Evolutionary conservation across 1,140 invertebrate genomes (phyloP).

Genomic region (Bombus waltoni): DNA sequence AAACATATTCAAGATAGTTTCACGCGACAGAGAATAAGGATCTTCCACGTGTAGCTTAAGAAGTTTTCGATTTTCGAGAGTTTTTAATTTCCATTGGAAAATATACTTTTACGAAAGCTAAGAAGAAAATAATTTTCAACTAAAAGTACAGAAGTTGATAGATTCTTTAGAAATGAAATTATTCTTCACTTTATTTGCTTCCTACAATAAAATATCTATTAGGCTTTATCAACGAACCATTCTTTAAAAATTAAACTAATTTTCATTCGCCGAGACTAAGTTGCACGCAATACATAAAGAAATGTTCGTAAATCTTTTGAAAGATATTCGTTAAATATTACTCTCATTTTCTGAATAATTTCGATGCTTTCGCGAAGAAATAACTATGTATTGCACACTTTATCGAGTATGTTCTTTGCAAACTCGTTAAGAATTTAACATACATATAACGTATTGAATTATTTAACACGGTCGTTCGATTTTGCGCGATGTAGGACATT

Average conservation of each 20-base stretch:
- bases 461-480: constrained; percentile 7
- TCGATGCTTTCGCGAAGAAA: too few species aligned
- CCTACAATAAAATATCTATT: background rate
- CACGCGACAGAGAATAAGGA: background rate
- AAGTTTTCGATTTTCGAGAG: background rate
- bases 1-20: constrained; percentile 15
- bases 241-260: too few species aligned
- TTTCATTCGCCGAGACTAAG: too few species aligned
- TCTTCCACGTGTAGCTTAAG: background rate
- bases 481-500: constrained; percentile 13
- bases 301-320: too few species aligned
- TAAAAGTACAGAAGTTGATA: too few species aligned
- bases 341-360: too few species aligned
- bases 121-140: too few species aligned
- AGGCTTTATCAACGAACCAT: too few species aligned
- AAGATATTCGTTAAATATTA: too few species aligned
- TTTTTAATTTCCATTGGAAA: background rate
- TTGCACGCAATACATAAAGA: too few species aligned
- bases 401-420: constrained; percentile 1
- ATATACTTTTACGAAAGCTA: too few species aligned
- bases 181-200: background rate
- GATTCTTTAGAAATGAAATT: background rate
- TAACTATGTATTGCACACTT: background rate
- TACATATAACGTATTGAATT: constrained; percentile 16
- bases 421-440: constrained; percentile 25